A percentile compares a stretch with the other conserved stretches of the same genome.
Conservation (phyloP, 2,113 vertebrate genomes). For the Panthera tigris region DNA sequence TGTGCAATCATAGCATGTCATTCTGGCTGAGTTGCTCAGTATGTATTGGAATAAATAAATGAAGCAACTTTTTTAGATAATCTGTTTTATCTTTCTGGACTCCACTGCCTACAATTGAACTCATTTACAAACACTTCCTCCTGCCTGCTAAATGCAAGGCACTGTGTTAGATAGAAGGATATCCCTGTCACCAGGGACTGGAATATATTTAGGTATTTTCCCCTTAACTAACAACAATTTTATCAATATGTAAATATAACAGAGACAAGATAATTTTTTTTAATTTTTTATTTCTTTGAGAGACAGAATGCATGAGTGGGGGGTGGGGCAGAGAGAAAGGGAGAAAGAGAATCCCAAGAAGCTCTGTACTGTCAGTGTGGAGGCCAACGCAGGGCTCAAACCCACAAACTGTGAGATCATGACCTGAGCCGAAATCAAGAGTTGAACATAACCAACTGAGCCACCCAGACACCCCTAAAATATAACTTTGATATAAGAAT, state of each 20-base stretch:
- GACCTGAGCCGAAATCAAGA: too few relatives aligned
- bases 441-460: too few relatives aligned
- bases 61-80: not conserved
- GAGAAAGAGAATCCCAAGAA: too few relatives aligned
- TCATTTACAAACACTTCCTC: not conserved
- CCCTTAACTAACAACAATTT: not conserved
- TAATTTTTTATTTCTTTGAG: too few relatives aligned
- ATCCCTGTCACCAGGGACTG: not conserved
- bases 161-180: not conserved
- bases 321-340: too few relatives aligned
- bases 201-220: not conserved
- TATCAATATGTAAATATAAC: not conserved
- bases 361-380: too few relatives aligned
- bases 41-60: not conserved
- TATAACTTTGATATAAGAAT: not conserved
- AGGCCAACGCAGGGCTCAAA: too few relatives aligned
- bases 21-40: not conserved
- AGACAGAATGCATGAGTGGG: too few relatives aligned
- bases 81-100: not conserved
- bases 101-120: not conserved
- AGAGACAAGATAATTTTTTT: too few relatives aligned
- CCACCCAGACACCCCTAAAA: not conserved
- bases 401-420: too few relatives aligned
- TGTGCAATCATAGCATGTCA: not conserved
- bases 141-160: not conserved